Evolutionary conservation across 2,113 vertebrate species (phyloP).

Genomic region (Fulmarus glacialis): DNA sequence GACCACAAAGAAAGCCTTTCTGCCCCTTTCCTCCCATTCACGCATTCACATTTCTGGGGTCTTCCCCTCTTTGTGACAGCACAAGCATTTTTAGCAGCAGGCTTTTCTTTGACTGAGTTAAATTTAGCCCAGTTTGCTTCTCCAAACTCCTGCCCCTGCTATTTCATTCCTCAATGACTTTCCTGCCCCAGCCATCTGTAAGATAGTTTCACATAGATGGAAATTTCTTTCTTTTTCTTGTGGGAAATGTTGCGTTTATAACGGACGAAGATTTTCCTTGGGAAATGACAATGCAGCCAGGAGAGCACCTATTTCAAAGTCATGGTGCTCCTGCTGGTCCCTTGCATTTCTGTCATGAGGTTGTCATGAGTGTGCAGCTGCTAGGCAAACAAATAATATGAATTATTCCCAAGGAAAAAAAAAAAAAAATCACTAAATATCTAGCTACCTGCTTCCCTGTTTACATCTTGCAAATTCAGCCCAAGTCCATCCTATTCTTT

Average conservation of each 20-base stretch:
- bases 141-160: background rate
- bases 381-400: background rate
- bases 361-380: background rate
- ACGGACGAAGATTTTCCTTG: background rate
- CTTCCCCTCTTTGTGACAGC: constrained; percentile 29
- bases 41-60: background rate
- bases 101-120: constrained; percentile 9
- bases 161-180: background rate
- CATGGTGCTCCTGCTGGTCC: background rate
- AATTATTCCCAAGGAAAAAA: background rate
- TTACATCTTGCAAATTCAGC: background rate
- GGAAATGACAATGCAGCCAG: background rate
- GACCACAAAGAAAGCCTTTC: background rate
- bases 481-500: background rate
- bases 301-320: background rate
- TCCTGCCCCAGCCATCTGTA: background rate
- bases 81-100: background rate
- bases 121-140: constrained; percentile 21
- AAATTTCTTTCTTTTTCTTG: background rate
- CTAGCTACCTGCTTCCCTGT: background rate
- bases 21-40: constrained; percentile 26
- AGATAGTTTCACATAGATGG: background rate
- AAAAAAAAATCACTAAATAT: background rate
- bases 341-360: background rate
- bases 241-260: background rate